phyloP scores from a whole-genome alignment of 2,797 vertebrate genomes.

The Platyrinchus mystaceus region DNA sequence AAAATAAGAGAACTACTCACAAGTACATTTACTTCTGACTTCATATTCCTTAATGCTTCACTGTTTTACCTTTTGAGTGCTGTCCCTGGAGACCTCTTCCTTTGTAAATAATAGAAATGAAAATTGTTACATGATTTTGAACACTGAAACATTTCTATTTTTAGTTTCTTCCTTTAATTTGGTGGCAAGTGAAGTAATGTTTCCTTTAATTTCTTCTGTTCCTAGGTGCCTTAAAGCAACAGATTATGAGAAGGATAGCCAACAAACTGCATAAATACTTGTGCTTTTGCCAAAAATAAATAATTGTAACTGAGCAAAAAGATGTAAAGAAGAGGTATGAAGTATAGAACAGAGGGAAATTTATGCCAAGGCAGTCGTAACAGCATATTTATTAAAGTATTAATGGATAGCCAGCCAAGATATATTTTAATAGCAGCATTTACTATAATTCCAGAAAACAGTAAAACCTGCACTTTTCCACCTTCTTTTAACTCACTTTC shows the following conservation, averaged over 20 bases:
- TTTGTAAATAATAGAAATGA: background rate
- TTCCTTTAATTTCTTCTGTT: background rate
- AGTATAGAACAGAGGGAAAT: background rate
- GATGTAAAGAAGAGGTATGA: background rate
- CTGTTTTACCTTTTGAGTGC: background rate
- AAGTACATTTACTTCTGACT: background rate
- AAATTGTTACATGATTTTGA: slow-evolving; percentile 29
- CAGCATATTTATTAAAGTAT: background rate
- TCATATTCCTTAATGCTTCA: background rate
- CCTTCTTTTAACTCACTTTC: background rate
- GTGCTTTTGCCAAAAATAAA: background rate
- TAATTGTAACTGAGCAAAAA: background rate
- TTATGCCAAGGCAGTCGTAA: background rate
- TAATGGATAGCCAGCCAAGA: background rate
- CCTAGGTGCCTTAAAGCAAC: background rate
- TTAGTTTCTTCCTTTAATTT: background rate
- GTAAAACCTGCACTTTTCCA: background rate
- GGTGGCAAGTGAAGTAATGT: background rate
- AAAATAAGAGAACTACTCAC: slow-evolving; percentile 2
- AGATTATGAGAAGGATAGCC: background rate
- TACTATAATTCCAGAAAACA: background rate
- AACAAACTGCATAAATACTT: background rate
- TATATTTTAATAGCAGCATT: background rate
- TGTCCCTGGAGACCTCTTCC: background rate
- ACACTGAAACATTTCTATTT: background rate